phyloP scores from a whole-genome alignment of 1,140 invertebrate genomes.

The Thaumetopoea pityocampa region DNA sequence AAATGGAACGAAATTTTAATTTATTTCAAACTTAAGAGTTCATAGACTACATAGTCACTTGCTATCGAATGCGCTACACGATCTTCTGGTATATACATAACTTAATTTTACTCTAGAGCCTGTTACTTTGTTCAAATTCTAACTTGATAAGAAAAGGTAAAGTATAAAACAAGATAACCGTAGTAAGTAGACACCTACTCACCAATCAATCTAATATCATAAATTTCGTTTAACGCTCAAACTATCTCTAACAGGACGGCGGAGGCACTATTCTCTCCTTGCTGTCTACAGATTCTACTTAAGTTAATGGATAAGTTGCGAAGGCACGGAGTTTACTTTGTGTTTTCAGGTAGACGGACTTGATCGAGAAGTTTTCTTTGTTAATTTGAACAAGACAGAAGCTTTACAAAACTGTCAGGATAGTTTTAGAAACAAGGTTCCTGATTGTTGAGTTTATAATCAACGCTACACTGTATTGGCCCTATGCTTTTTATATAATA shows the following conservation, averaged over 20 bases:
- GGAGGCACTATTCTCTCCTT: constrained; percentile 52
- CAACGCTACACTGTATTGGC: too few relatives aligned
- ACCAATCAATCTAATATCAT: constrained; percentile 44
- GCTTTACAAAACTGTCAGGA: constrained; percentile 60
- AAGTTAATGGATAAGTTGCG: constrained; percentile 75
- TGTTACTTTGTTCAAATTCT: too few relatives aligned
- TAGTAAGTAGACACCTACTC: constrained; percentile 9
- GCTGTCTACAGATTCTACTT: constrained; percentile 74
- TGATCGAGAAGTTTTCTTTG: constrained; percentile 70
- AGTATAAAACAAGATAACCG: constrained; percentile 1
- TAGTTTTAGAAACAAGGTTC: constrained; percentile 39
- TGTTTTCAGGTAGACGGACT: constrained; percentile 72
- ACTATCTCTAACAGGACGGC: constrained; percentile 43
- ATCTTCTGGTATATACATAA: too few relatives aligned
- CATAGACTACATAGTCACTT: too few relatives aligned
- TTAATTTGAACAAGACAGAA: constrained; percentile 71
- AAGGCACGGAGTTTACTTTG: constrained; percentile 72
- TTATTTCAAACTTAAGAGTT: too few relatives aligned
- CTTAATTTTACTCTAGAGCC: too few relatives aligned
- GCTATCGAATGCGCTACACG: too few relatives aligned
- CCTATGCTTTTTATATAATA: too few relatives aligned
- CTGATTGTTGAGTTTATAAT: constrained; percentile 20
- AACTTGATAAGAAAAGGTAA: too few relatives aligned
- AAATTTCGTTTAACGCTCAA: constrained; percentile 58
- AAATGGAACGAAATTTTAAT: too few relatives aligned